phyloP scores from a whole-genome alignment of 2,113 vertebrate species.

The Tupaia tana region DNA sequence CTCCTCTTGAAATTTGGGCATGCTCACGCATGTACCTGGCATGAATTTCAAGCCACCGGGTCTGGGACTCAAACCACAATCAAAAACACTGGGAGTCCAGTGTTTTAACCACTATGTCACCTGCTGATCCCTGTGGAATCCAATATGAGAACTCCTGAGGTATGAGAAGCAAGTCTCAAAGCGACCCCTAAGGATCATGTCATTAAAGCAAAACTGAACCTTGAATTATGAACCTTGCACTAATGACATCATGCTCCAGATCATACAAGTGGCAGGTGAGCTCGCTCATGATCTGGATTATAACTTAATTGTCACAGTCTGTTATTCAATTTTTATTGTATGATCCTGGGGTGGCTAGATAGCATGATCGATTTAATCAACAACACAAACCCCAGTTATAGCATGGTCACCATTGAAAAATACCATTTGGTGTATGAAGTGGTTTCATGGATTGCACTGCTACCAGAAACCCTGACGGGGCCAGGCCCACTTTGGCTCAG shows the following conservation, averaged over 20 bases:
- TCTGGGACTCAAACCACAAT: too few species aligned
- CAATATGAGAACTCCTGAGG: not conserved
- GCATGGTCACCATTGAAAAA: not conserved
- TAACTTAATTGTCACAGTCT: not conserved
- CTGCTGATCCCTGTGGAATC: not conserved
- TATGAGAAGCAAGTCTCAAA: not conserved
- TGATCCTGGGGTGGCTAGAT: not conserved
- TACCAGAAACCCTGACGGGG: not conserved
- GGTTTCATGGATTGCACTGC: not conserved
- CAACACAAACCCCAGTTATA: not conserved
- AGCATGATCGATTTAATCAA: not conserved
- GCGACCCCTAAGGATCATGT: not conserved
- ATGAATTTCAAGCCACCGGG: too few species aligned
- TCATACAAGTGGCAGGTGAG: not conserved
- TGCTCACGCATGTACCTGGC: too few species aligned
- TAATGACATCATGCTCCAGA: not conserved
- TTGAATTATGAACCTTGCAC: not conserved
- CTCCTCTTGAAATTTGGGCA: too few species aligned
- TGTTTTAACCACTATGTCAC: too few species aligned
- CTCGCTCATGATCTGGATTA: not conserved
- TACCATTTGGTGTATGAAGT: not conserved
- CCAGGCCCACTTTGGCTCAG: not conserved
- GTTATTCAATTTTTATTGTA: not conserved
- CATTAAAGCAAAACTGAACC: not conserved
- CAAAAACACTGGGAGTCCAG: too few species aligned